Base-by-base conservation (phyloP, 2,888 invertebrate species). In the Anarsia innoxiella region DNA sequence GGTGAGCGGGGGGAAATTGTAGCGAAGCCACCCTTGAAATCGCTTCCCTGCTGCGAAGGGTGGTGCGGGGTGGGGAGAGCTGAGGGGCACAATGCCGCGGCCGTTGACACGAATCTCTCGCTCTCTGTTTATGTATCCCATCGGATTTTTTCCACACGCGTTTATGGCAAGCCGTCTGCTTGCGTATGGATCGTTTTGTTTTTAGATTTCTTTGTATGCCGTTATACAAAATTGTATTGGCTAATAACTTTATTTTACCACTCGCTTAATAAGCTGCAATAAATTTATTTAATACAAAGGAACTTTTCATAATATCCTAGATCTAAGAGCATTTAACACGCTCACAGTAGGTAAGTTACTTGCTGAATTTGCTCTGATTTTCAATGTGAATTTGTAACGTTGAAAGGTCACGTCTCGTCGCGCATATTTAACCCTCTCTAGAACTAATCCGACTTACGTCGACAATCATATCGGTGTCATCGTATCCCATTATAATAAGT, bases 31-130 rank as follows among this genome's bases (percentile, higher is more conserved):
- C 76, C 77, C 73, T 73, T 70, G 68, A 67, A 73, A 75, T 71
- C 70, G 76, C 71, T 70, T 66, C 68, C 68, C 67, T 56, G 61
- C 61, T 54, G 60, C 49, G 56, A 43, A 53, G 55, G 64, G 28
- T 12, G 64, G 56, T 48, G 48, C 42, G 55, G 54, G 48, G 37
- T 41, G 45, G 56, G 53, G 33, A 46, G 41, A 49, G 52, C 48
- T 39, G 43, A 41, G 51, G 53, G 56, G 60, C 48, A 66, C 65
- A 68, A 65, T 59, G 62, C 67, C 57, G 66, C 71, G 82, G 82
- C 76, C 82, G 73, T 83, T 83, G 82, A 83, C 83, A 78, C 80
- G 72, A 71, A 72, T 77, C 76, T 72, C 69, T 64, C 63, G 61
- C 59, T 54, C 66, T 63, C 59, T 80, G 80, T 83, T 79, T 83